Percentiles rank a stretch among this genome's conserved stretches.
These are phyloP conservation scores for Mionectes olivaceus DNA, from an alignment of 2,797 vertebrate genomes.

Conservation along the genomic window DNA sequence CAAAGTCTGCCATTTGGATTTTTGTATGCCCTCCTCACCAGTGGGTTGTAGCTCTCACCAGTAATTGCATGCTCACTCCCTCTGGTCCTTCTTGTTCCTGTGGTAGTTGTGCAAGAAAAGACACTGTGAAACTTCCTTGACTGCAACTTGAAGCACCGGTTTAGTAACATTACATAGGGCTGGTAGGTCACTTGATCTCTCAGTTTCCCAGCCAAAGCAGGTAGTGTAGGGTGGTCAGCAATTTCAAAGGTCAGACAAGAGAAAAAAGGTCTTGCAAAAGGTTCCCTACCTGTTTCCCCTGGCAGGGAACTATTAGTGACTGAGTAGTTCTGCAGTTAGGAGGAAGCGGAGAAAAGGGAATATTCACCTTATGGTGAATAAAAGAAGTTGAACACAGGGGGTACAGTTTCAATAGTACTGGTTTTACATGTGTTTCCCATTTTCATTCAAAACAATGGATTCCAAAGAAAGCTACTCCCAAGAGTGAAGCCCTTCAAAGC, in stretches of 20 bases:
- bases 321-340: not conserved
- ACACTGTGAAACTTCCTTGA: not conserved
- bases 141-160: not conserved
- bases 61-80: not conserved
- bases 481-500: conserved; percentile 20
- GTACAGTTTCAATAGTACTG: not conserved
- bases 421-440: not conserved
- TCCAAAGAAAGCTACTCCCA: conserved; percentile 50
- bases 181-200: not conserved
- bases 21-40: accelerated
- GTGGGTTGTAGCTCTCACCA: accelerated
- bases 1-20: not conserved
- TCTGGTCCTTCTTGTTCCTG: not conserved
- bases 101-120: not conserved
- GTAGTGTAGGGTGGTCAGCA: not conserved
- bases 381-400: not conserved
- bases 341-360: not conserved
- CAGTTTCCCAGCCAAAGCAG: not conserved
- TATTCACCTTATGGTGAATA: too few species aligned
- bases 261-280: not conserved
- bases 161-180: not conserved
- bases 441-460: conserved; percentile 18
- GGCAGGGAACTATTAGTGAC: not conserved
- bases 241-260: not conserved
- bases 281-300: not conserved